phyloP scores from a whole-genome alignment of 2,888 invertebrate genomes.

The Agriopis marginaria region DNA sequence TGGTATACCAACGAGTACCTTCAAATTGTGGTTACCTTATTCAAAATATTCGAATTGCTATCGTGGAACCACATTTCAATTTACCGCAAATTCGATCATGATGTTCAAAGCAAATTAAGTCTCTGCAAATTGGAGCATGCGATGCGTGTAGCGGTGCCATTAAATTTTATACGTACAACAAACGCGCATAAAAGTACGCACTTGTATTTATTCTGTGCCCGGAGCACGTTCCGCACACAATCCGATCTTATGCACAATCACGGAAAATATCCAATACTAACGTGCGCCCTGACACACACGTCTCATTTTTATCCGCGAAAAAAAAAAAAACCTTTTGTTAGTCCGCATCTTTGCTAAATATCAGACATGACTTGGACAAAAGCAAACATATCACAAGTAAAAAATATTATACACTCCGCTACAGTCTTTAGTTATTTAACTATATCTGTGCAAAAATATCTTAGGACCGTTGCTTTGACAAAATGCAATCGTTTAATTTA shows the following conservation, averaged over 20 bases:
- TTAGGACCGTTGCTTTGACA: no score
- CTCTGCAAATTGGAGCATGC: background rate
- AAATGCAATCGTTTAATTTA: no score
- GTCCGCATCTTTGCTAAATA: no score
- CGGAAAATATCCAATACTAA: background rate
- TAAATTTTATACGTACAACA: slow-evolving; percentile 9
- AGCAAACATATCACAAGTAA: no score
- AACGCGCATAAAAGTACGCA: background rate
- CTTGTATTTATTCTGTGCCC: background rate
- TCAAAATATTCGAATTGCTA: background rate
- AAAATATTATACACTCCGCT: no score
- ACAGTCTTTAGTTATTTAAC: no score
- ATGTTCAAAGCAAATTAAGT: slow-evolving; percentile 2
- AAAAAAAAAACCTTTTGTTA: no score
- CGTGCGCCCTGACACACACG: background rate
- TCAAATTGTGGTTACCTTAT: background rate
- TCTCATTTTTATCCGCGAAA: no score
- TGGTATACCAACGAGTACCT: background rate
- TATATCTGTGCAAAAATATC: no score
- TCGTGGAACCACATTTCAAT: background rate
- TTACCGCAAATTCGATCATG: slow-evolving; percentile 9
- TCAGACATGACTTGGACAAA: no score
- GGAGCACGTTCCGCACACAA: slow-evolving; percentile 26
- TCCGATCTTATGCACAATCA: slow-evolving; percentile 8
- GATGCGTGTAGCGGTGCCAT: background rate